phyloP scores from a whole-genome alignment of 92 coral and sea anemone species.

The Porites lobata region DNA sequence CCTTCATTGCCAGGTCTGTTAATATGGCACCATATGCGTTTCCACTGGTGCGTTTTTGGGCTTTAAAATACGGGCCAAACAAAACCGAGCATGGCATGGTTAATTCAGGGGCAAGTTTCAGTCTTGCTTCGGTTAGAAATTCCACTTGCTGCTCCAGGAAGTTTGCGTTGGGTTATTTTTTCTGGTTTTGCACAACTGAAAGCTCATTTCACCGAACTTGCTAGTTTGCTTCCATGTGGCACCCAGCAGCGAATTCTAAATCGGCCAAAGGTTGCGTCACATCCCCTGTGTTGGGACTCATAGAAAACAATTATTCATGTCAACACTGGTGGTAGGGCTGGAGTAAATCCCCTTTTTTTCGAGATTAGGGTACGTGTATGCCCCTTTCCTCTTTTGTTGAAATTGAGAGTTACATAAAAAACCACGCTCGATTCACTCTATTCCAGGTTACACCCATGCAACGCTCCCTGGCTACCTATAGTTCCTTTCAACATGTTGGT shows the following conservation, averaged over 20 bases:
- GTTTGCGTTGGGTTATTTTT: conserved; percentile 49
- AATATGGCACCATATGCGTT: conserved; percentile 75
- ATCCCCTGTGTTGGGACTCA: conserved; percentile 34
- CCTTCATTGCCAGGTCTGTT: conserved; percentile 62
- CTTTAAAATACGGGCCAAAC: conserved; percentile 79
- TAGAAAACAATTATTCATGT: conserved; percentile 76
- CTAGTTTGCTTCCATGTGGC: conserved; percentile 70
- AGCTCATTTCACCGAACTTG: conserved; percentile 51
- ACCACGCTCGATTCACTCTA: conserved; percentile 59
- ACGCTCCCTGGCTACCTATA: conserved; percentile 57
- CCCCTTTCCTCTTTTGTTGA: conserved; percentile 67
- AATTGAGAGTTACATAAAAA: conserved; percentile 65
- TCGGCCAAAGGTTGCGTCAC: conserved; percentile 65
- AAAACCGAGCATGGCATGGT: conserved; percentile 67
- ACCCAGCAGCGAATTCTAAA: conserved; percentile 64
- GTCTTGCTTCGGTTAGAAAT: conserved; percentile 60
- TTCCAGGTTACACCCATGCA: conserved; percentile 69
- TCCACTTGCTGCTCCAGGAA: conserved; percentile 74
- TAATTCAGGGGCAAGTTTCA: conserved; percentile 69
- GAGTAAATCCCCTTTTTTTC: conserved; percentile 37
- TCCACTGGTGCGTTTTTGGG: conserved; percentile 76
- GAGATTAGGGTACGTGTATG: conserved; percentile 48
- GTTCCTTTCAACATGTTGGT: conserved; percentile 55
- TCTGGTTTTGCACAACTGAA: conserved; percentile 67
- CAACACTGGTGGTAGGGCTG: conserved; percentile 52